phyloP scores from a whole-genome alignment of 2,113 vertebrate genomes.

The Panthera uncia region DNA sequence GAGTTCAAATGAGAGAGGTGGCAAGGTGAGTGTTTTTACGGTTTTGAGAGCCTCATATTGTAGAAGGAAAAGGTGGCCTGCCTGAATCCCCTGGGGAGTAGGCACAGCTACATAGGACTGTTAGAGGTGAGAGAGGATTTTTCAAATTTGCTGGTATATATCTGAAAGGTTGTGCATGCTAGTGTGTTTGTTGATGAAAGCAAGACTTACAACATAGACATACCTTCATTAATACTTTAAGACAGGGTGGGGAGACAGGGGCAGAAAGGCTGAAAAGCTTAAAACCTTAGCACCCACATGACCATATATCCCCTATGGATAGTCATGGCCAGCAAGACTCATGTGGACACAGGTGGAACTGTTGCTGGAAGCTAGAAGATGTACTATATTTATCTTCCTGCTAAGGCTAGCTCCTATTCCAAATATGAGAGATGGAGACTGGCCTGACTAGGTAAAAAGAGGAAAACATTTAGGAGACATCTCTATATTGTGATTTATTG shows the following conservation, averaged over 20 bases:
- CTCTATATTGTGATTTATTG: not conserved
- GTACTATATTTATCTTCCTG: not conserved
- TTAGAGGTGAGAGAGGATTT: not conserved
- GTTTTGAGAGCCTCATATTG: not conserved
- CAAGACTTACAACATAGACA: not conserved
- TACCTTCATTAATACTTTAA: not conserved
- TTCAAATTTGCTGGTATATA: not conserved
- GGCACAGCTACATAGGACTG: not conserved
- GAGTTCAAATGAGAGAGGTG: slow-evolving; percentile 5
- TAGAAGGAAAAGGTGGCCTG: not conserved
- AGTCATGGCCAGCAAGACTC: not conserved
- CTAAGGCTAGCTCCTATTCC: not conserved
- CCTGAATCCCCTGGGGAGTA: not conserved
- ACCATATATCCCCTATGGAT: not conserved
- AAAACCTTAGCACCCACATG: not conserved
- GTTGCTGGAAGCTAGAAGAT: not conserved
- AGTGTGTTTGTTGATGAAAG: not conserved
- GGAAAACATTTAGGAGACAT: not conserved
- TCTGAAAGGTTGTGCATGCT: not conserved
- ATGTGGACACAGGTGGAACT: not conserved
- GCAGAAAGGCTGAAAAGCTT: not conserved
- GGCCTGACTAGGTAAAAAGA: not conserved
- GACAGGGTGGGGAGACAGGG: not conserved
- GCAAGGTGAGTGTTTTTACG: not conserved
- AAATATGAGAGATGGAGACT: not conserved